Base-by-base conservation (phyloP, 2,113 vertebrate genomes). In the Ictalurus punctatus region DNA sequence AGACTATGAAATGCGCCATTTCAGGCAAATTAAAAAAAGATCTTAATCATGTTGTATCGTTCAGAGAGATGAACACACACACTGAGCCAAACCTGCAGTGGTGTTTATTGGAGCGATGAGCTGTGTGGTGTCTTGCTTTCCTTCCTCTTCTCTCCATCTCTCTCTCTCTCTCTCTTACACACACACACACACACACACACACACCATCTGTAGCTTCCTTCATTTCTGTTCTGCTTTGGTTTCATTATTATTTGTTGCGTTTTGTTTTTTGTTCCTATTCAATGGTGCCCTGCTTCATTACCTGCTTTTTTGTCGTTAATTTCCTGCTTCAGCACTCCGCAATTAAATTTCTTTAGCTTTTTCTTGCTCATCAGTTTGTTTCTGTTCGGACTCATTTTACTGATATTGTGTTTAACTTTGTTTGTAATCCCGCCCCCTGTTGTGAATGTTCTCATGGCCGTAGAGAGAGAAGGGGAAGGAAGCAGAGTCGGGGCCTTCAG, bases 391-490 rank as follows among this genome's bases (percentile, higher is more conserved):
- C 14, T 59, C 48, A 52, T 65, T 78, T 86, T 89, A 14, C 54
- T 48, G 34, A 25, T 80, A 56, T 84, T 86, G 30, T 87, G 63
- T 89, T 89, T 83, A 87, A 65, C 61, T 58, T 58, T 58, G 34
- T 10, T 59, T 86, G 86, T 91, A 89, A 91, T 63, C 58, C 67
- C 74, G 6, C 44, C 69, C 69, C 34, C 27, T 27, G 25, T 61
- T 59, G 44, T 80, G 80, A 90, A 88, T 88, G 65, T 48, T 82
- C 52, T 79, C 86, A 54, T 87, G 87, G 92, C 94, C 90, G 34
- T 95, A 96, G 96, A 96, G 93, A 94, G 95, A 96, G 95, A 96
- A 96, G 93, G 95, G 93, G 93, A 96, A 96, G 92, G 94, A 95
- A 93, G 95, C 94, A 93, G 93, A 93, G 92, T 92, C 63, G 90